A percentile compares a stretch with the other conserved stretches of the same genome.
phyloP scores from a whole-genome alignment of 2,888 invertebrate genomes.

The Perdita meconis region DNA sequence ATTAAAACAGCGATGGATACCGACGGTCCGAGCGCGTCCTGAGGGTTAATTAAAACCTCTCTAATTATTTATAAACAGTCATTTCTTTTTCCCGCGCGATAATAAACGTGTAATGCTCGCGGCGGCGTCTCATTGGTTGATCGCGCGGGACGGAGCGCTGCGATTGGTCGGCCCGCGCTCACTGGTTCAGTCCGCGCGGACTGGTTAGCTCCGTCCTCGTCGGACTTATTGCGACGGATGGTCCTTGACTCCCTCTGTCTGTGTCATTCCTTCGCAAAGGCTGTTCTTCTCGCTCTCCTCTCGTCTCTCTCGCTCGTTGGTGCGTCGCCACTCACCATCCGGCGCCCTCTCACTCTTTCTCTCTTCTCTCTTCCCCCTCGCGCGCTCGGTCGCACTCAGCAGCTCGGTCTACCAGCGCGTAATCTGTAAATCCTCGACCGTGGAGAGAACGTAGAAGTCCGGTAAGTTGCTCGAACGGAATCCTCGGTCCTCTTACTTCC shows the following conservation, averaged over 20 bases:
- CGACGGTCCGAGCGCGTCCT: constrained; percentile 77
- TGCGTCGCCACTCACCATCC: constrained; percentile 49
- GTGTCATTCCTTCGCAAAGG: constrained; percentile 52
- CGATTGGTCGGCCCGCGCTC: constrained; percentile 69
- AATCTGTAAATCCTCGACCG: constrained; percentile 84
- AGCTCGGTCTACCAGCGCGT: constrained; percentile 77
- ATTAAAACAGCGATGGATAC: constrained; percentile 77
- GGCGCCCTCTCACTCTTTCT: constrained; percentile 34
- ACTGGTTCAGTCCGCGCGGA: constrained; percentile 75
- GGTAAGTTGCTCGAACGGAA: constrained; percentile 82
- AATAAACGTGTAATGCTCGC: constrained; percentile 79
- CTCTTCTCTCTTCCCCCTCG: constrained; percentile 26
- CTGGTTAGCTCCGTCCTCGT: constrained; percentile 67
- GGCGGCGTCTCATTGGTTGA: constrained; percentile 70
- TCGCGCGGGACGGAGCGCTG: neutral
- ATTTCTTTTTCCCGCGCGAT: constrained; percentile 81
- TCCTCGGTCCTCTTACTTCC: constrained; percentile 72
- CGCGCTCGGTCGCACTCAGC: constrained; percentile 64
- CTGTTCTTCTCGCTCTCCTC: constrained; percentile 41
- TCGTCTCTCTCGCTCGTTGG: constrained; percentile 50
- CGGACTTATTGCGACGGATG: constrained; percentile 61
- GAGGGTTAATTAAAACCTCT: constrained; percentile 84
- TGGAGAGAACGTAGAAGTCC: constrained; percentile 82
- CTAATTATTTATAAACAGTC: constrained; percentile 84
- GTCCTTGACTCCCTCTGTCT: constrained; percentile 60